Evolutionary conservation across 1,140 invertebrate species (phyloP).

Genomic region (Pissodes strobi): DNA sequence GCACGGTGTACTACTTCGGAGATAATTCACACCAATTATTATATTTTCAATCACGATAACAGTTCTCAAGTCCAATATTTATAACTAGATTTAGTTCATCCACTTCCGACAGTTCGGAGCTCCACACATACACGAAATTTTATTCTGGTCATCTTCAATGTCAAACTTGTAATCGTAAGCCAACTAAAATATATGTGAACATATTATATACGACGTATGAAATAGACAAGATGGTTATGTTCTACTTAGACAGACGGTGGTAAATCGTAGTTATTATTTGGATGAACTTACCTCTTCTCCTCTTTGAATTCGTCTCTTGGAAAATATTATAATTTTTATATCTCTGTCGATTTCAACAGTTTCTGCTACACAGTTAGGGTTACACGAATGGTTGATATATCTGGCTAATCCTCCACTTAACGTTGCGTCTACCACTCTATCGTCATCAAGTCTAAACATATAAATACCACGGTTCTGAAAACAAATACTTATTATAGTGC

Average conservation of each 20-base stretch:
- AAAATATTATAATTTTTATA: constrained; percentile 96
- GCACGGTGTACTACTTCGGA: too few species aligned
- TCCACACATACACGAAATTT: constrained; percentile 98
- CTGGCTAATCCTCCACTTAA: constrained; percentile 94
- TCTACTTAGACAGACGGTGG: too few species aligned
- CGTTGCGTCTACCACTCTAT: constrained; percentile 98
- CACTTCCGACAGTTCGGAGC: constrained; percentile 98
- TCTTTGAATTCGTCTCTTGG: constrained; percentile 90
- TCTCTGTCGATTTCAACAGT: constrained; percentile 96
- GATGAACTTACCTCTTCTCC: constrained; percentile 92
- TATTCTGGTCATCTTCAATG: constrained; percentile 98
- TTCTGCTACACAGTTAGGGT: constrained; percentile 99
- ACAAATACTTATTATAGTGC: too few species aligned
- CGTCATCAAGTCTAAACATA: constrained; percentile 98
- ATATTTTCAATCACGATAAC: too few species aligned
- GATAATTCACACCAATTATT: too few species aligned
- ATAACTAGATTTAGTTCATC: constrained; percentile 85
- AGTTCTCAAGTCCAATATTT: too few species aligned
- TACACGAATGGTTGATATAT: constrained; percentile 99
- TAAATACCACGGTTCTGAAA: constrained; percentile 96
- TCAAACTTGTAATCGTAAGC: constrained; percentile 99
- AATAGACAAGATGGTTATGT: too few species aligned
- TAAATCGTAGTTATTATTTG: too few species aligned
- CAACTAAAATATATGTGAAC: constrained; percentile 82
- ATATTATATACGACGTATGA: too few species aligned